Evolutionary conservation across 2,888 invertebrate genomes (phyloP).

Genomic region (Copidosoma aretas): DNA sequence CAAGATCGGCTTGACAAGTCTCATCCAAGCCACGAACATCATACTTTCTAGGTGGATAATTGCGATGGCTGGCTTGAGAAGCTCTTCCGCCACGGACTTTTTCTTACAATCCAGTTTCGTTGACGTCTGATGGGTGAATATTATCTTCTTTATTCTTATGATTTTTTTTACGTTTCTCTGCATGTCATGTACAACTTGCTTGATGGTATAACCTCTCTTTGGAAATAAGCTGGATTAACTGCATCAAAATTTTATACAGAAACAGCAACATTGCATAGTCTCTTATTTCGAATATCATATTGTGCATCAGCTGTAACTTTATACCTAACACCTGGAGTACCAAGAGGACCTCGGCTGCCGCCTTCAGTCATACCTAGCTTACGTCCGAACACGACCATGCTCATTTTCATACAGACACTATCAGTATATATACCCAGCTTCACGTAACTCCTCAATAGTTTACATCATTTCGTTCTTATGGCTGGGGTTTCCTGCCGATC

Average conservation of each 20-base stretch:
- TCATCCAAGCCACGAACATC: no score
- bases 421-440: conserved; percentile 4
- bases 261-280: conserved; percentile 33
- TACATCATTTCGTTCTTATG: not conserved
- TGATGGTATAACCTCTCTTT: no score
- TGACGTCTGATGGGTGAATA: not conserved
- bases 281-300: conserved; percentile 32
- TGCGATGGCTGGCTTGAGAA: conserved; percentile 24
- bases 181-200: no score
- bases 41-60: conserved; percentile 6
- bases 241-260: no score
- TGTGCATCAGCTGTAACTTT: not conserved
- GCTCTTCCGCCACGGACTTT: conserved; percentile 28
- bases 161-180: no score
- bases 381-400: conserved; percentile 1
- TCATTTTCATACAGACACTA: not conserved
- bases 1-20: conserved; percentile 59
- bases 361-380: not conserved
- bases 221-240: no score
- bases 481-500: not conserved
- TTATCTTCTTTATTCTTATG: no score
- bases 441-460: not conserved
- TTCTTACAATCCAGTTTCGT: no score
- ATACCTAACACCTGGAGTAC: not conserved
- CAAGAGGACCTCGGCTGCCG: conserved; percentile 9